phyloP scores from a whole-genome alignment of 2,888 invertebrate genomes.

The Tupiocoris notatus region DNA sequence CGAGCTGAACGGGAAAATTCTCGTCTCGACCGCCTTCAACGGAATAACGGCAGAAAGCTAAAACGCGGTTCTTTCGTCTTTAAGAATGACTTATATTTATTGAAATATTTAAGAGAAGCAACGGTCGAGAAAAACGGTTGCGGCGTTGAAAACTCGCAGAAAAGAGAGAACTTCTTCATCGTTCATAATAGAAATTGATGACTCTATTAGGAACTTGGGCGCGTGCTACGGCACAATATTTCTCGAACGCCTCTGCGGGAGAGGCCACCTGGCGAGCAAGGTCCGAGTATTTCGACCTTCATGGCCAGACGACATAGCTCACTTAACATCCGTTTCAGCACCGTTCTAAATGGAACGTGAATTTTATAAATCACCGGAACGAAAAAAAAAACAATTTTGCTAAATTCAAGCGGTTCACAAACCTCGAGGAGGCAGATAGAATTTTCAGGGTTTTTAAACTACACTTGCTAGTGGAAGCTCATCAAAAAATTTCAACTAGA shows the following conservation, averaged over 20 bases:
- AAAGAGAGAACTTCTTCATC: constrained; percentile 18
- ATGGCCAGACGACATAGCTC: not conserved
- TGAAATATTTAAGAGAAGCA: constrained; percentile 22
- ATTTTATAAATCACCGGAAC: too few relatives aligned
- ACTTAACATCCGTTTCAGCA: too few relatives aligned
- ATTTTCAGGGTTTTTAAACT: too few relatives aligned
- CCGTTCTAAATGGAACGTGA: too few relatives aligned
- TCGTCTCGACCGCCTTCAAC: not conserved
- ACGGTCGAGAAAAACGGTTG: not conserved
- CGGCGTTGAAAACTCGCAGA: not conserved
- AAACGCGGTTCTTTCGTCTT: not conserved
- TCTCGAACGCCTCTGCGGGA: constrained; percentile 1
- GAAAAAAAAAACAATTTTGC: too few relatives aligned
- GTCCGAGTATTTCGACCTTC: constrained; percentile 15
- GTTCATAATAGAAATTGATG: constrained; percentile 38
- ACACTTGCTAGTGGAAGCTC: too few relatives aligned
- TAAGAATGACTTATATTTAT: constrained; percentile 22
- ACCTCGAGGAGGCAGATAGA: too few relatives aligned
- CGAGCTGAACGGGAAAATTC: not conserved
- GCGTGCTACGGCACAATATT: constrained; percentile 31
- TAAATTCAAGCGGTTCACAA: too few relatives aligned
- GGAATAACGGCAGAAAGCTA: not conserved
- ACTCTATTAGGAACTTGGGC: constrained; percentile 27
- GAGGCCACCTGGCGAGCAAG: constrained; percentile 20
- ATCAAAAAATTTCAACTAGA: too few relatives aligned